Evolutionary conservation across 2,797 vertebrate species (phyloP).

Genomic region (Semotilus atromaculatus): DNA sequence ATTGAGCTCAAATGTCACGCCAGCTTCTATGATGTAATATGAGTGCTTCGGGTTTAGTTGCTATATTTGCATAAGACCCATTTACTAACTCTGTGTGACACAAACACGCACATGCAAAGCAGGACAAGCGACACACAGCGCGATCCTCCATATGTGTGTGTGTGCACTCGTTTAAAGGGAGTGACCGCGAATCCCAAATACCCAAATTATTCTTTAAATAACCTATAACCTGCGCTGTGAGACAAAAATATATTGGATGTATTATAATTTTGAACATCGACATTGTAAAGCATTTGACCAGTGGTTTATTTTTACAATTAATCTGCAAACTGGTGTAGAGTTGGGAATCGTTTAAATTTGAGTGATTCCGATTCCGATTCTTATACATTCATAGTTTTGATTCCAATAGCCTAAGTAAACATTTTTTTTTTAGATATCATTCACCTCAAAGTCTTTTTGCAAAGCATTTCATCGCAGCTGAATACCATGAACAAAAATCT

Average conservation of each 20-base stretch:
- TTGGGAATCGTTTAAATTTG: too few relatives aligned
- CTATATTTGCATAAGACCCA: constrained; percentile 27
- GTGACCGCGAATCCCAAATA: background rate
- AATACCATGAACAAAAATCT: too few relatives aligned
- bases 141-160: background rate
- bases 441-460: too few relatives aligned
- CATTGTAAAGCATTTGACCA: background rate
- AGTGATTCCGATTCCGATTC: too few relatives aligned
- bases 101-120: background rate
- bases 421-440: too few relatives aligned
- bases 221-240: too few relatives aligned
- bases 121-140: background rate
- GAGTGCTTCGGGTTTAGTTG: background rate
- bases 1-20: background rate
- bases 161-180: background rate
- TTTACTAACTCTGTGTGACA: background rate
- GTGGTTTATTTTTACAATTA: background rate
- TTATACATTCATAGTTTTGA: too few relatives aligned
- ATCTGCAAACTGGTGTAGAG: background rate
- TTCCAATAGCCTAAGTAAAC: too few relatives aligned
- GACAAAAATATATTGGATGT: background rate
- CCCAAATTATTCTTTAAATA: background rate
- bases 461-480: too few relatives aligned
- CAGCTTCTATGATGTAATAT: background rate
- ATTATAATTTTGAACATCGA: background rate